Evolutionary conservation across 2,888 invertebrate genomes (phyloP).

Genomic region (Eurytoma californica): DNA sequence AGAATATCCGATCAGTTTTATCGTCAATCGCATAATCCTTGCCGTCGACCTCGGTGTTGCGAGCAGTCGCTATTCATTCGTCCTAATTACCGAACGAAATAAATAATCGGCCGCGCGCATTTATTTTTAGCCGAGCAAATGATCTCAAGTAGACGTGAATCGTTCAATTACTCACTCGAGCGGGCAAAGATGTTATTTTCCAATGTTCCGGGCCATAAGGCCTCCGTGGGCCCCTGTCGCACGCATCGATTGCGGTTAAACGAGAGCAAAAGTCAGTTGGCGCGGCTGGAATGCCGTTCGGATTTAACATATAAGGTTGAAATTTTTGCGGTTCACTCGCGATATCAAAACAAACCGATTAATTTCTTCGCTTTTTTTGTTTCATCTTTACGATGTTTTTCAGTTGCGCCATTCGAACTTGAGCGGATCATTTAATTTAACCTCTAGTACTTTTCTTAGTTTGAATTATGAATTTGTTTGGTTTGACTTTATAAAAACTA

Average conservation of each 20-base stretch:
- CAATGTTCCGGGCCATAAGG: constrained; percentile 33
- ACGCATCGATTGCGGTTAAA: constrained; percentile 38
- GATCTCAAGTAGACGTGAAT: constrained; percentile 49
- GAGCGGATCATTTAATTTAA: constrained; percentile 23
- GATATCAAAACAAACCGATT: not conserved
- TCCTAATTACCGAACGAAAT: not conserved
- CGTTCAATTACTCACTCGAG: constrained; percentile 53
- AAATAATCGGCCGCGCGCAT: constrained; percentile 8
- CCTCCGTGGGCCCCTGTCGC: not conserved
- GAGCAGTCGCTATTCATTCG: not conserved
- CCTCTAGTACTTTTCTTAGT: no score
- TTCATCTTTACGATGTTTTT: no score
- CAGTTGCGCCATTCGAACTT: no score
- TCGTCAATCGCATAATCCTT: no score
- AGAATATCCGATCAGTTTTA: no score
- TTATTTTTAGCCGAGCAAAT: constrained; percentile 36
- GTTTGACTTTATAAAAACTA: no score
- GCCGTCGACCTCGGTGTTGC: not conserved
- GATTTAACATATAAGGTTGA: constrained; percentile 10
- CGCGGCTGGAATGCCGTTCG: not conserved
- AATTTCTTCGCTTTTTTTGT: not conserved
- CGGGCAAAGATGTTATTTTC: constrained; percentile 45
- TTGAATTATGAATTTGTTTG: no score
- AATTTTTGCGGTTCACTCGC: constrained; percentile 20
- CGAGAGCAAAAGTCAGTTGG: not conserved